Percentiles rank a stretch among this genome's conserved stretches.
Conservation (phyloP, 1,140 invertebrate species). For the Caenorhabditis elegans region DNA sequence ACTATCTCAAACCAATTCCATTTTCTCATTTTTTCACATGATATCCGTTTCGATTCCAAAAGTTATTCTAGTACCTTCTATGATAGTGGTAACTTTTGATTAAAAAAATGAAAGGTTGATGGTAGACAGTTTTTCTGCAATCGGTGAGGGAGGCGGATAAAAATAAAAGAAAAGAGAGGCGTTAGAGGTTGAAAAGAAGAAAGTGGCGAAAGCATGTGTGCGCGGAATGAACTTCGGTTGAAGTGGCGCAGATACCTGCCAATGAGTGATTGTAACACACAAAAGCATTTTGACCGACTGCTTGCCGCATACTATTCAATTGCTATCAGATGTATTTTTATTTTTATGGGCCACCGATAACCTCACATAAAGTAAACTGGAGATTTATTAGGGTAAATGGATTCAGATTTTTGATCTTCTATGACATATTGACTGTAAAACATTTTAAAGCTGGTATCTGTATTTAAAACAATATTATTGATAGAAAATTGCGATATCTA, state of each 20-base stretch:
- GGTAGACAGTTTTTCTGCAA: no score
- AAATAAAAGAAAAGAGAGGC: slow-evolving; percentile 3
- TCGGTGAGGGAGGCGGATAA: not conserved
- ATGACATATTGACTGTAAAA: no score
- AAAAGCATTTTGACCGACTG: slow-evolving; percentile 19
- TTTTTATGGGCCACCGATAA: not conserved
- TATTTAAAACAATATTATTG: no score
- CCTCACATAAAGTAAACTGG: not conserved
- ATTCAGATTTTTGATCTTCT: no score
- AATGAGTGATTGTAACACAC: slow-evolving; percentile 32
- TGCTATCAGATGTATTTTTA: not conserved
- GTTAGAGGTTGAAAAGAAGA: not conserved
- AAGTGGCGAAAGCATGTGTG: slow-evolving; percentile 21
- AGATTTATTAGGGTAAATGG: no score
- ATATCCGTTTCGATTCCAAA: not conserved
- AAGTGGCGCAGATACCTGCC: slow-evolving; percentile 23
- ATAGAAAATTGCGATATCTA: no score
- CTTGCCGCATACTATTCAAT: not conserved
- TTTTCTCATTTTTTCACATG: not conserved
- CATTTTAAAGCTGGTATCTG: no score
- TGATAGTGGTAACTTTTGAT: not conserved
- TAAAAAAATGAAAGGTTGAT: not conserved
- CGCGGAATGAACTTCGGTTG: slow-evolving; percentile 30
- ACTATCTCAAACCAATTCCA: no score
- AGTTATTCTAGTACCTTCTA: not conserved